These are phyloP conservation scores for Dendroctonus valens DNA, from an alignment of 1,140 invertebrate species.

Conservation along the genomic window DNA sequence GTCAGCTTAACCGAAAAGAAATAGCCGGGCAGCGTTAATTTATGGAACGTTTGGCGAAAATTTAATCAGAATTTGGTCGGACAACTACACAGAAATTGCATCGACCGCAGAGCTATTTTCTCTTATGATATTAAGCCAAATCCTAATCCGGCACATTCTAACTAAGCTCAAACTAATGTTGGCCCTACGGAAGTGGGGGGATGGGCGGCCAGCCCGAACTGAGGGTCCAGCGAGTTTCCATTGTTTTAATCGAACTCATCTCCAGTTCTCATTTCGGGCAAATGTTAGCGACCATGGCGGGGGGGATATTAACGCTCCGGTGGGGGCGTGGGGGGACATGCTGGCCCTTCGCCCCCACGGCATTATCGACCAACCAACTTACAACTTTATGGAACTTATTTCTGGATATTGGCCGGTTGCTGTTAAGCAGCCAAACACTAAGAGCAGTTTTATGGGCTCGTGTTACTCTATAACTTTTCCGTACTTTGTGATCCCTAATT, in stretches of 20 bases:
- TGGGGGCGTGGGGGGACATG: conserved; percentile 41
- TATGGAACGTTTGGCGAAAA: conserved; percentile 28
- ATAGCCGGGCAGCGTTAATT: conserved; percentile 16
- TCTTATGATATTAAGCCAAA: conserved; percentile 40
- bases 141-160: conserved; percentile 38
- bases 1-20: conserved; percentile 24
- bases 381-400: conserved; percentile 49
- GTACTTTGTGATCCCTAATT: no score
- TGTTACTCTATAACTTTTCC: no score
- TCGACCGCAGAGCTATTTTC: conserved; percentile 37
- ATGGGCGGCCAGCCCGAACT: conserved; percentile 16
- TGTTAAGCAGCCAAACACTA: no score
- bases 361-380: conserved; percentile 48
- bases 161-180: conserved; percentile 40
- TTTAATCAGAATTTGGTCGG: conserved; percentile 27
- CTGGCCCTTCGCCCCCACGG: conserved; percentile 29
- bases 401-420: conserved; percentile 38
- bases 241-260: conserved; percentile 52
- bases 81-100: conserved; percentile 32
- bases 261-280: conserved; percentile 50
- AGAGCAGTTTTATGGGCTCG: no score
- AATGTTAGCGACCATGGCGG: conserved; percentile 47
- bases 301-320: conserved; percentile 49
- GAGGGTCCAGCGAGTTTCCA: conserved; percentile 41
- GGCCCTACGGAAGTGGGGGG: conserved; percentile 27